These are phyloP conservation scores for Carabus problematicus DNA, from an alignment of 2,888 invertebrate genomes.

Conservation along the genomic window DNA sequence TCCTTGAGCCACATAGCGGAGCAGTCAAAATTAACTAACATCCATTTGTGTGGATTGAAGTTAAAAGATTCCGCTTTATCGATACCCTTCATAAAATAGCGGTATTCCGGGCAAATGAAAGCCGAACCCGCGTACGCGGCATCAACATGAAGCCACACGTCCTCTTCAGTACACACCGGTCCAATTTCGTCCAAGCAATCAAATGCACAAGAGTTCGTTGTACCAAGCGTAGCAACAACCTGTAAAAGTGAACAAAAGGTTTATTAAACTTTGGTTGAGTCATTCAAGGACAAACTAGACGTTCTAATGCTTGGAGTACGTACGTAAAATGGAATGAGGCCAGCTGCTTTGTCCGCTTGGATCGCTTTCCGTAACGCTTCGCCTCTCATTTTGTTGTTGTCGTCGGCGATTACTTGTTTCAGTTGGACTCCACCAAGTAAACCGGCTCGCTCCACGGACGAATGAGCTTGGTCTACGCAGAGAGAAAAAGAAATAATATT, in stretches of 20 bases:
- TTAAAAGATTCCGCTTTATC: conserved; percentile 96
- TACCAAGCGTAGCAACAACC: conserved; percentile 90
- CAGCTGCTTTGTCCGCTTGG: conserved; percentile 83
- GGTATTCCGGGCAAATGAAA: conserved; percentile 96
- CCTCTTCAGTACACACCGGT: conserved; percentile 76
- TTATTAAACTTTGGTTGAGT: not conserved
- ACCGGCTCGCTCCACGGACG: conserved; percentile 92
- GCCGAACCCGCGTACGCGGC: conserved; percentile 97
- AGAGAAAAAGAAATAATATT: conserved; percentile 17
- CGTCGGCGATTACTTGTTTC: conserved; percentile 75
- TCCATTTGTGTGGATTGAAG: conserved; percentile 99
- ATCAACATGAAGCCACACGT: conserved; percentile 93
- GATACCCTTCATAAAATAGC: conserved; percentile 85
- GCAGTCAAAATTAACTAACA: conserved; percentile 98
- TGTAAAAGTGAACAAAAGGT: conserved; percentile 53
- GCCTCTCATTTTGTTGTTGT: conserved; percentile 75
- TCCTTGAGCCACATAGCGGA: conserved; percentile 97
- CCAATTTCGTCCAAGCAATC: conserved; percentile 90
- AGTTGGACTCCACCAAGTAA: conserved; percentile 86
- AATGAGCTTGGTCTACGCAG: conserved; percentile 83
- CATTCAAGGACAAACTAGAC: conserved; percentile 5
- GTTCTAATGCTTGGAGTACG: conserved; percentile 56
- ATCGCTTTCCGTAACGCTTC: conserved; percentile 79
- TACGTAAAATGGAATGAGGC: conserved; percentile 96
- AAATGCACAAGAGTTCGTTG: conserved; percentile 95